phyloP scores from a whole-genome alignment of 2,888 invertebrate genomes.

The Drosophila acutilabella region DNA sequence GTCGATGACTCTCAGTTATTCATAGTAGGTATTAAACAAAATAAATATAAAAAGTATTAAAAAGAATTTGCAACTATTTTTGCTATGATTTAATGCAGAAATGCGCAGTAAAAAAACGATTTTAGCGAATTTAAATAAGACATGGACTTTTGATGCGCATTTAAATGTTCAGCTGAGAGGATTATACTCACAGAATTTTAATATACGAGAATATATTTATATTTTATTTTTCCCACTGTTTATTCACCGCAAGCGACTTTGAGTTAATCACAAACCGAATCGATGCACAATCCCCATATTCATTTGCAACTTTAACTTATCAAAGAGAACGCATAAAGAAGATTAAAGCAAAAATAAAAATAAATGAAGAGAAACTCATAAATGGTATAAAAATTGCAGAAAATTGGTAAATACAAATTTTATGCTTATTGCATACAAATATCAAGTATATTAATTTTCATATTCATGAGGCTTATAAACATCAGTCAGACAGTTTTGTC shows the following conservation, averaged over 20 bases:
- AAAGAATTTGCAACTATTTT: neutral
- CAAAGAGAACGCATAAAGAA: neutral
- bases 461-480: conserved; percentile 52
- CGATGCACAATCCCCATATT: neutral
- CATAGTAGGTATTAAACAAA: conserved; percentile 4
- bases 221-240: neutral
- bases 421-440: conserved; percentile 45
- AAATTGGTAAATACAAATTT: conserved; percentile 45
- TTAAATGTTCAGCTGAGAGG: neutral
- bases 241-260: conserved; percentile 1
- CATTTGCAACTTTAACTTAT: neutral
- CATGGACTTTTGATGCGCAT: conserved; percentile 1
- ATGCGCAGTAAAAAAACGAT: neutral
- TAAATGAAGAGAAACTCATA: no score
- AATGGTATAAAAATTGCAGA: conserved; percentile 19
- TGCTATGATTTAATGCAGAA: neutral
- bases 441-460: conserved; percentile 25
- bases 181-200: neutral
- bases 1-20: neutral
- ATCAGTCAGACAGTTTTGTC: conserved; percentile 25
- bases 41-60: neutral
- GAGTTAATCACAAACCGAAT: conserved; percentile 8
- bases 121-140: neutral
- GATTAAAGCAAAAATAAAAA: neutral
- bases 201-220: no score